Conservation (phyloP, 1,140 invertebrate species). For the Anoplophora glabripennis region DNA sequence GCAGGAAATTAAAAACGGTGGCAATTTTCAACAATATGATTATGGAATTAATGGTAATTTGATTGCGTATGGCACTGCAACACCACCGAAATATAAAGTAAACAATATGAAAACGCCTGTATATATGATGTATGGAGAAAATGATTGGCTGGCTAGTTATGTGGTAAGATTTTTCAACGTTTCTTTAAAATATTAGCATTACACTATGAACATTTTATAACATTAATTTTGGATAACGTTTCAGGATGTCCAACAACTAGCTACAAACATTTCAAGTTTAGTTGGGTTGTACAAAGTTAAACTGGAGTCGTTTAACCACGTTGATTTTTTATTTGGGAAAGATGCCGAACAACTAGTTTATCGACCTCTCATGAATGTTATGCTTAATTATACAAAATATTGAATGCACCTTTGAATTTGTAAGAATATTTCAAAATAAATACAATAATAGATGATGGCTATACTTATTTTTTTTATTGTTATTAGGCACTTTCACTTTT, state of each 20-base stretch:
- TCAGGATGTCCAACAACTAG: conserved; percentile 57
- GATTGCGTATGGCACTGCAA: conserved; percentile 54
- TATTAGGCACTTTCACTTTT: no score
- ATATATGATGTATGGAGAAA: conserved; percentile 65
- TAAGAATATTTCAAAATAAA: no score
- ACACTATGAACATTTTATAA: neutral
- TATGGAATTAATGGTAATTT: conserved; percentile 60
- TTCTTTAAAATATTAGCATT: neutral
- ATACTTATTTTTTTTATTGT: no score
- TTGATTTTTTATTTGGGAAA: conserved; percentile 69
- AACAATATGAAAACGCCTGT: conserved; percentile 63
- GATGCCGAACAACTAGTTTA: conserved; percentile 64
- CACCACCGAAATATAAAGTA: conserved; percentile 66
- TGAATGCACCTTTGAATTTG: neutral
- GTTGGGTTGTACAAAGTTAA: conserved; percentile 53
- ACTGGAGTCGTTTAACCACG: conserved; percentile 64
- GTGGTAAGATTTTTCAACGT: conserved; percentile 41
- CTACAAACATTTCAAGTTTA: conserved; percentile 52
- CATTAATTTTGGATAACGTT: conserved; percentile 24
- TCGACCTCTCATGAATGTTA: conserved; percentile 48
- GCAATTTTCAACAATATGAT: conserved; percentile 65
- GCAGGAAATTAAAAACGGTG: conserved; percentile 59
- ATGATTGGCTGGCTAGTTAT: conserved; percentile 68
- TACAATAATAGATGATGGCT: no score
- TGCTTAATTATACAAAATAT: conserved; percentile 7